Base-by-base conservation (phyloP, 2,797 vertebrate genomes). In the Falco novaeseelandiae region DNA sequence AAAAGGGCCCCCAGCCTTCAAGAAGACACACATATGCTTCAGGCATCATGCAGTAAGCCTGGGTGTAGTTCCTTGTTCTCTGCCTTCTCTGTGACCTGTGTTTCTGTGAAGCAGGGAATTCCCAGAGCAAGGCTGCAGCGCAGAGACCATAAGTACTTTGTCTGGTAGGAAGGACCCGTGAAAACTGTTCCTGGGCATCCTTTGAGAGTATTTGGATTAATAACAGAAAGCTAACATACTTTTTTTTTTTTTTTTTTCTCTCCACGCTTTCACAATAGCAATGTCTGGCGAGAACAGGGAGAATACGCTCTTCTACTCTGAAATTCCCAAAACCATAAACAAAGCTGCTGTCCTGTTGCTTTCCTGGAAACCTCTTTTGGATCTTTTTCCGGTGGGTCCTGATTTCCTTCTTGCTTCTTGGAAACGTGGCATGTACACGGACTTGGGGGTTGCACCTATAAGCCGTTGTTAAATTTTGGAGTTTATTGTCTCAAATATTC, bases 211-310 rank as follows among this genome's bases (percentile, higher is more conserved):
- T 67, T 89, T 72, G 82, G 22, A 36, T 96, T 86, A 42, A 77
- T 83, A 80, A 90, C 62, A 62, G 79, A 83, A 95, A 76, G 9
- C 29, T 93, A 34, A 83, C 52, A 7, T 2, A 7, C 19, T 30
- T 82, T 21, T 95, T 87, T 95, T 74, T 61, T 73, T 52, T 9
- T 19, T 49, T n/a, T n/a, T n/a, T n/a, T n/a, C 34, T 9, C 19
- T 49, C 34, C 32, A 83, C 19, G 5, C 16, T 85, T 91, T 71
- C 21, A 58, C 74, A 42, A 46, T 25, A 98, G 98, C 98, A 40
- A 98, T 99, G 98, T 98, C 98, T 83, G 98, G 98, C 63, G 98
- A 99, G 92, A 98, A 98, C 96, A 98, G 98, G 72, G 98, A 99
- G 97, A 99, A 98, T 93, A 98, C 98, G 1, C 97, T 99, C 51